These are phyloP conservation scores for Aurelia sp. DNA, from an alignment of 30 jellyfish, hydroid and myxozoan genomes.

Conservation along the genomic window DNA sequence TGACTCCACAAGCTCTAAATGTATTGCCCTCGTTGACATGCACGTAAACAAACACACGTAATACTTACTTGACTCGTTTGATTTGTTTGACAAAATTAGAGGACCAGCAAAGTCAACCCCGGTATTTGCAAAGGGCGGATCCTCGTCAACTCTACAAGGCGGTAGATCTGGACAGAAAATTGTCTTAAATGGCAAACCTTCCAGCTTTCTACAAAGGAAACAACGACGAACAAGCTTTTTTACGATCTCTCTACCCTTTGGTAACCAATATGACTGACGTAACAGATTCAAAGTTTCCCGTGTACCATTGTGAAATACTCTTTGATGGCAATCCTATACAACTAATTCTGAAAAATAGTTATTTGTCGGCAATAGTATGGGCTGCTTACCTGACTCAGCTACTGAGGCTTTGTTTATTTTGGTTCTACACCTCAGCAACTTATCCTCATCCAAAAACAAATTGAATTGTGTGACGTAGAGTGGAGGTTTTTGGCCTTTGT, in stretches of 20 bases:
- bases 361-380: too few relatives aligned
- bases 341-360: too few relatives aligned
- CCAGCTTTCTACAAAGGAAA: conserved; percentile 44
- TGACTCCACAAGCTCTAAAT: conserved; percentile 38
- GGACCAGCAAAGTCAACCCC: conserved; percentile 63
- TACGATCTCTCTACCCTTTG: conserved; percentile 32
- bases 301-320: conserved; percentile 22
- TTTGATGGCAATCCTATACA: neutral
- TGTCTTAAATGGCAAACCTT: conserved; percentile 50
- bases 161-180: conserved; percentile 34
- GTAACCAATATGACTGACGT: conserved; percentile 38
- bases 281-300: conserved; percentile 12
- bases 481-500: neutral
- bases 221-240: conserved; percentile 34
- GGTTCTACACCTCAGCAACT: conserved; percentile 17
- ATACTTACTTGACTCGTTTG: neutral
- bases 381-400: too few relatives aligned
- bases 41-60: conserved; percentile 56
- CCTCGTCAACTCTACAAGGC: conserved; percentile 31
- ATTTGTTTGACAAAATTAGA: neutral
- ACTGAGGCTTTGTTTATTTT: conserved; percentile 13
- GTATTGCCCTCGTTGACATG: conserved; percentile 50
- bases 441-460: conserved; percentile 16
- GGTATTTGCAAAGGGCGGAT: conserved; percentile 22
- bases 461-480: conserved; percentile 12